Conservation (phyloP, 1,140 invertebrate species). For the Bombus impatiens region DNA sequence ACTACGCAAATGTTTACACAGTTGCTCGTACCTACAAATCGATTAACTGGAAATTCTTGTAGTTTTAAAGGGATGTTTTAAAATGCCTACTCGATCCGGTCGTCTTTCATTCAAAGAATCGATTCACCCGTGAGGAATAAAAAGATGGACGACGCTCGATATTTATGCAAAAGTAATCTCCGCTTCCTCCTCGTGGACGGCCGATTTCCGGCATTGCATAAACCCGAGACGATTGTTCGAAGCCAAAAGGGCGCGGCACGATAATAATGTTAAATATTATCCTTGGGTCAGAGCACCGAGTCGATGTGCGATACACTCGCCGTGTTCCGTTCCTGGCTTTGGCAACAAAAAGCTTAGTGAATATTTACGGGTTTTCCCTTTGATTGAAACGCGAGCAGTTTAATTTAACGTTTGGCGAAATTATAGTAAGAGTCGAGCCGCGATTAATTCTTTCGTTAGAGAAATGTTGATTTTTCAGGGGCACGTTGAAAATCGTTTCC, state of each 20-base stretch:
- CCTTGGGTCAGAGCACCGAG: constrained; percentile 36
- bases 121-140: neutral
- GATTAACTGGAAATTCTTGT: neutral
- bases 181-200: constrained; percentile 52
- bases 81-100: neutral
- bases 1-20: neutral
- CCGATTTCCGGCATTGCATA: constrained; percentile 67
- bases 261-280: constrained; percentile 63
- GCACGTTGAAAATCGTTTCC: constrained; percentile 31
- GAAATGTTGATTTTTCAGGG: constrained; percentile 56
- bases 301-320: neutral
- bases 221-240: constrained; percentile 41
- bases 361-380: constrained; percentile 24
- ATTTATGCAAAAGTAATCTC: constrained; percentile 62
- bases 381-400: constrained; percentile 18
- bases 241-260: constrained; percentile 39
- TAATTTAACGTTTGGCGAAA: constrained; percentile 37
- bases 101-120: neutral
- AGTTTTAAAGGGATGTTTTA: too few relatives aligned
- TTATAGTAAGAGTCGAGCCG: constrained; percentile 12
- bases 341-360: neutral
- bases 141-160: constrained; percentile 19
- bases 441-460: constrained; percentile 15
- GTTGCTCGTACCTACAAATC: neutral
- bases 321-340: neutral